Conservation (phyloP, 2,113 vertebrate genomes). For the Daubentonia madagascariensis region DNA sequence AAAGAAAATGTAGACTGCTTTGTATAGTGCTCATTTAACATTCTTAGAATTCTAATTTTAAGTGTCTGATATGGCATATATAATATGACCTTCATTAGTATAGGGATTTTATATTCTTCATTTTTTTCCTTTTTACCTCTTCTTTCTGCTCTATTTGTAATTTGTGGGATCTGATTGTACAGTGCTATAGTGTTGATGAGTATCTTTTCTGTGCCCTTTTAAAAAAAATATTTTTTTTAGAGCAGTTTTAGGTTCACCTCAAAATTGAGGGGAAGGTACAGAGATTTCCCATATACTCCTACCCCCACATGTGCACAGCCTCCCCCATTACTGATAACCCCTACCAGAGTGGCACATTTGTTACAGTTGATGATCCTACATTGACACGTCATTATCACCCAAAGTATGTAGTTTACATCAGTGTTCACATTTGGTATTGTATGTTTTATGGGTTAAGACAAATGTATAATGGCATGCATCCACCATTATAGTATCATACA, state of each 20-base stretch:
- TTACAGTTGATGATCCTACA: not conserved
- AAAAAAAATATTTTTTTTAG: not conserved
- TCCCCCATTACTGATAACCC: not conserved
- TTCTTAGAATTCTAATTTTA: constrained; percentile 4
- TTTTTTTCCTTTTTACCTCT: not conserved
- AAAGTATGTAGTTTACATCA: not conserved
- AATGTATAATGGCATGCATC: not conserved
- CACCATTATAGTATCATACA: not conserved
- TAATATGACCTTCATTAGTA: not conserved
- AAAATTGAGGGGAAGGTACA: not conserved
- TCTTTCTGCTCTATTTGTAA: not conserved
- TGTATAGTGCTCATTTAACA: not conserved
- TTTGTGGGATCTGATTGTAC: not conserved
- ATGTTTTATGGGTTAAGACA: not conserved
- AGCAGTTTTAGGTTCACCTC: not conserved
- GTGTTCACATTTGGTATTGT: not conserved
- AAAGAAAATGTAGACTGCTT: not conserved
- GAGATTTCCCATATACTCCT: not conserved
- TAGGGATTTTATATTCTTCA: not conserved
- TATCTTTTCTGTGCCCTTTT: not conserved
- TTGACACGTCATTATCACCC: too few relatives aligned
- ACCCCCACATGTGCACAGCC: too few relatives aligned
- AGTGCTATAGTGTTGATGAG: not conserved
- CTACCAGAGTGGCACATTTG: not conserved
- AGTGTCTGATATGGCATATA: not conserved